Evolutionary conservation across 1,140 invertebrate species (phyloP).

Genomic region (Hyles euphorbiae): DNA sequence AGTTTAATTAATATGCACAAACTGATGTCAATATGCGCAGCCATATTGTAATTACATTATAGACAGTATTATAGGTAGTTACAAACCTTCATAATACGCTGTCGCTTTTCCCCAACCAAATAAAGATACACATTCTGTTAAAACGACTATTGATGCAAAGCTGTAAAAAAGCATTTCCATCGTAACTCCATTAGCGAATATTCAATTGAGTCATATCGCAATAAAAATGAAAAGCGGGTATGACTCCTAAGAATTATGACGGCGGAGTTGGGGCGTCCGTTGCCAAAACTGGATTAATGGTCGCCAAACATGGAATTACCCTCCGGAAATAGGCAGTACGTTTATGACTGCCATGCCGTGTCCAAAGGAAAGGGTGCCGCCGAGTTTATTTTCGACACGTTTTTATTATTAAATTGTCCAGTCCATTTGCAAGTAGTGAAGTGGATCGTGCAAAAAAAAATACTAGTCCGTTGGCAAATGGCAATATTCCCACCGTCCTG

Average conservation of each 20-base stretch:
- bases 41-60: not conserved
- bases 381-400: conserved; percentile 13
- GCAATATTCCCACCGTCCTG: too few species aligned
- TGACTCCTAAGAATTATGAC: conserved; percentile 21
- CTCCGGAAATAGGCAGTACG: conserved; percentile 24
- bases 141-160: not conserved
- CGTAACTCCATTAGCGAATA: conserved; percentile 7
- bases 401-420: conserved; percentile 12
- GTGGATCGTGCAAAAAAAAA: not conserved
- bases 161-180: not conserved
- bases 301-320: conserved; percentile 26
- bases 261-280: conserved; percentile 15
- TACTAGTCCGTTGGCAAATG: too few species aligned
- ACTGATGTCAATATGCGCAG: too few species aligned
- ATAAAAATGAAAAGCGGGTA: conserved; percentile 24
- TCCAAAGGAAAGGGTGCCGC: conserved; percentile 7
- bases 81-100: too few species aligned
- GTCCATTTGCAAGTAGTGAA: not conserved
- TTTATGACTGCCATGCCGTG: conserved; percentile 23
- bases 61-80: too few species aligned
- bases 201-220: conserved; percentile 18
- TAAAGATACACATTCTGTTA: too few species aligned
- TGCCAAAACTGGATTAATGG: conserved; percentile 32
- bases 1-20: too few species aligned
- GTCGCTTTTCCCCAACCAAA: too few species aligned